These are phyloP conservation scores for Acanthosepion esculentum DNA, from an alignment of 2,888 invertebrate species.

Conservation along the genomic window DNA sequence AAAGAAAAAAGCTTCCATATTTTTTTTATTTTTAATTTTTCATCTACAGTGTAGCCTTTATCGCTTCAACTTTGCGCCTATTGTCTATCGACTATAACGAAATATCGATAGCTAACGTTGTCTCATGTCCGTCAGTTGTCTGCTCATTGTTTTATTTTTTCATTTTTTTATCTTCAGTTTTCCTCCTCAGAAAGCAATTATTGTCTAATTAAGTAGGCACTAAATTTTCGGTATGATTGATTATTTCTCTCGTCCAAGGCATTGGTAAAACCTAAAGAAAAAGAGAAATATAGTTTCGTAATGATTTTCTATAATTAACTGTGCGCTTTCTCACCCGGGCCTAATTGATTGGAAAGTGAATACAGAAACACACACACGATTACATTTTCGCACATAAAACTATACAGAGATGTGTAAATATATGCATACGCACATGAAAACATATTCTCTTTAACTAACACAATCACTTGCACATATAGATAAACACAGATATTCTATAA, in stretches of 20 bases:
- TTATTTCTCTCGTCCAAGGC: background rate
- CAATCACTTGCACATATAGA: background rate
- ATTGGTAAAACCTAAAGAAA: background rate
- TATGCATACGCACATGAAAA: background rate
- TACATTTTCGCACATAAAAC: background rate
- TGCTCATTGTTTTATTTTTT: background rate
- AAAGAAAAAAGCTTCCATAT: too few relatives aligned
- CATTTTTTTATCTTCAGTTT: background rate
- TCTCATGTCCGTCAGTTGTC: background rate
- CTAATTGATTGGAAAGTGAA: background rate
- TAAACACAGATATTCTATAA: too few relatives aligned
- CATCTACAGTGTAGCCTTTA: background rate
- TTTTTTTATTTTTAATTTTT: too few relatives aligned
- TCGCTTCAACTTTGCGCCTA: background rate
- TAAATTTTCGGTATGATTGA: slow-evolving; percentile 22
- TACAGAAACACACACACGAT: background rate
- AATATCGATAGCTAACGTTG: background rate
- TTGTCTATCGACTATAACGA: background rate
- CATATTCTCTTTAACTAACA: background rate
- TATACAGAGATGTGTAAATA: background rate
- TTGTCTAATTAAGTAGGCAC: slow-evolving; percentile 33
- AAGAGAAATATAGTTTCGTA: background rate
- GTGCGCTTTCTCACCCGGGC: slow-evolving; percentile 20
- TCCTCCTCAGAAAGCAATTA: slow-evolving; percentile 2
- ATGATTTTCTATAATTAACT: slow-evolving; percentile 33